These are phyloP conservation scores for Monochamus alternatus DNA, from an alignment of 2,888 invertebrate genomes.

Conservation along the genomic window DNA sequence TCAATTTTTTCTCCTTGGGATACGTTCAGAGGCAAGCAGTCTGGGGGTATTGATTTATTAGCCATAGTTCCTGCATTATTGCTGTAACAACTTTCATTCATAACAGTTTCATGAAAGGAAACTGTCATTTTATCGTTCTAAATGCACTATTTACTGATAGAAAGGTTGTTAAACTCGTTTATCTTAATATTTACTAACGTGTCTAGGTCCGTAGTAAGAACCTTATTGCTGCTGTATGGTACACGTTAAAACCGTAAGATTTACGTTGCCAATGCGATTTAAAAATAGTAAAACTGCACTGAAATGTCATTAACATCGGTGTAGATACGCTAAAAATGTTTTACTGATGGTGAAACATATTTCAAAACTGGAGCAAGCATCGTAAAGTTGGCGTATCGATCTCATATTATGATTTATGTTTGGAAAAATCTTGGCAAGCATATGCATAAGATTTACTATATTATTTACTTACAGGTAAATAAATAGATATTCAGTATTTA, in stretches of 20 bases:
- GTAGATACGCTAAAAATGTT: neutral
- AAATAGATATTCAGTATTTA: too few species aligned
- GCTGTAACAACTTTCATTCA: constrained; percentile 39
- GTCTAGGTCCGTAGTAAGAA: constrained; percentile 20
- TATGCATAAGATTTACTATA: neutral
- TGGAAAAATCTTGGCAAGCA: neutral
- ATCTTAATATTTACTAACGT: constrained; percentile 40
- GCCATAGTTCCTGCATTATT: constrained; percentile 43
- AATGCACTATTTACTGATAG: constrained; percentile 46
- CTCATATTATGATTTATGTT: neutral
- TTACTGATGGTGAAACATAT: neutral
- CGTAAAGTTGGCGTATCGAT: neutral
- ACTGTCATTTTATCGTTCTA: constrained; percentile 39
- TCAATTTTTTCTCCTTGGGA: neutral
- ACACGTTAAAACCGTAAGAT: neutral
- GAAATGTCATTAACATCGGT: neutral
- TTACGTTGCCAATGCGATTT: neutral
- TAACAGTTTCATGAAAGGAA: constrained; percentile 41
- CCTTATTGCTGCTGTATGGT: neutral
- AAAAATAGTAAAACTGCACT: neutral
- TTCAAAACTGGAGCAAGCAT: too few species aligned
- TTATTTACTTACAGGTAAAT: neutral
- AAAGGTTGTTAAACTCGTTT: constrained; percentile 53
- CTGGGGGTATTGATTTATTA: constrained; percentile 26
- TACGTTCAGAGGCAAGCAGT: constrained; percentile 54